These are phyloP conservation scores for Himantopus leucocephalus DNA, from an alignment of 2,113 vertebrate species.

Conservation along the genomic window DNA sequence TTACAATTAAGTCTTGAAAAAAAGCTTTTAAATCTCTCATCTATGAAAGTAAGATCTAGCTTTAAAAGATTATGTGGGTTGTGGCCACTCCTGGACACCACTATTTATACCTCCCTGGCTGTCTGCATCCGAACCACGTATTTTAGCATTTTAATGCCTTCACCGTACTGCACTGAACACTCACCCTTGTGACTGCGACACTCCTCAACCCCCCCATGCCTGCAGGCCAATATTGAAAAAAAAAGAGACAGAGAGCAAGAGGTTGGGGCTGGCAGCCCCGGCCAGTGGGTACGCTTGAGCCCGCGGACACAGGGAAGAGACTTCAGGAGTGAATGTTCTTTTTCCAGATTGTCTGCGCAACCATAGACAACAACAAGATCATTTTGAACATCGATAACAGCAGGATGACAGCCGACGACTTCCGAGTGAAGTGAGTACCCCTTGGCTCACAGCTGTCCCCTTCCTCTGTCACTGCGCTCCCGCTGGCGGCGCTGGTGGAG, in stretches of 20 bases:
- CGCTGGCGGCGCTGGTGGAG: rapidly evolving
- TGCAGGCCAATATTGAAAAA: neutral
- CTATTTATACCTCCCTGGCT: neutral
- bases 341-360: conserved; percentile 70
- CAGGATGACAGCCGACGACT: conserved; percentile 77
- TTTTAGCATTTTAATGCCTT: neutral
- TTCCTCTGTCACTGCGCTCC: neutral
- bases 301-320: neutral
- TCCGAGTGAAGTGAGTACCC: conserved; percentile 81
- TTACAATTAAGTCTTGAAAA: neutral
- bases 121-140: rapidly evolving
- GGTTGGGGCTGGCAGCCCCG: neutral
- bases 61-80: neutral
- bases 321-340: neutral
- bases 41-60: neutral
- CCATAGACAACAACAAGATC: conserved; percentile 65
- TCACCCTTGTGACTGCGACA: neutral
- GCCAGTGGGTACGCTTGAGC: neutral
- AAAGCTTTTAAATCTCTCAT: neutral
- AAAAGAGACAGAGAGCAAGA: neutral
- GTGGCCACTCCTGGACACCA: neutral
- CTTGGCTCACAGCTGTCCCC: neutral
- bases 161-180: neutral
- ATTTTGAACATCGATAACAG: conserved; percentile 78
- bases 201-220: neutral